A percentile compares a stretch with the other conserved stretches of the same genome.
Evolutionary conservation across 2,113 vertebrate genomes (phyloP).

Genomic region (Lepus timidus): DNA sequence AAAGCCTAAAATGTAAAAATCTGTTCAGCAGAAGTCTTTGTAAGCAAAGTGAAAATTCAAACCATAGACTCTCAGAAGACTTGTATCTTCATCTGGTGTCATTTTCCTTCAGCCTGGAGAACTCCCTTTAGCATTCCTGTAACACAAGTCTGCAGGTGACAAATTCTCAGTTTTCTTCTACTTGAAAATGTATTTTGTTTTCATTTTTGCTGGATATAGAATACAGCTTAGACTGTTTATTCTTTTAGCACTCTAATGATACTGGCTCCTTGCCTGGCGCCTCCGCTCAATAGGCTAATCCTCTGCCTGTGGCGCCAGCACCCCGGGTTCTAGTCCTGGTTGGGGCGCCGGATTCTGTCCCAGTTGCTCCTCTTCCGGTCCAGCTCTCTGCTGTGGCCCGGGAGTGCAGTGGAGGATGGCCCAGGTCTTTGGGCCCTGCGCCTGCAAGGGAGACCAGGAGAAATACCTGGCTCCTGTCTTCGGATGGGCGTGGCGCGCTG

Average conservation of each 20-base stretch:
- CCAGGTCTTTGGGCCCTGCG: too few relatives aligned
- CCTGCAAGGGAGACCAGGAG: too few relatives aligned
- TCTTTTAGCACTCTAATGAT: neutral
- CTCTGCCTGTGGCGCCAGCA: too few relatives aligned
- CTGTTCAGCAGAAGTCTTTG: neutral
- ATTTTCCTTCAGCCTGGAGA: neutral
- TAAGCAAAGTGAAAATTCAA: slow-evolving; percentile 4
- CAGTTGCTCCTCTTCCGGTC: too few relatives aligned
- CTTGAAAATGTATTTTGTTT: slow-evolving; percentile 15
- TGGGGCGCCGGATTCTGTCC: too few relatives aligned
- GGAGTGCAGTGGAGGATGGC: too few relatives aligned
- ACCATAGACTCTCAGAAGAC: neutral
- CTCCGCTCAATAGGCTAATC: too few relatives aligned
- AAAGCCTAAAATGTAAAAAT: neutral
- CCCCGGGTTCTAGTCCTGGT: too few relatives aligned
- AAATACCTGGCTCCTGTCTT: too few relatives aligned
- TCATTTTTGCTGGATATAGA: slow-evolving; percentile 11
- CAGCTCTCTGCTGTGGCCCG: too few relatives aligned
- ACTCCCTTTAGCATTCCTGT: neutral
- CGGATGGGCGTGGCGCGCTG: too few relatives aligned
- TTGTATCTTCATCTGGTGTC: neutral
- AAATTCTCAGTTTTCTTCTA: slow-evolving; percentile 29
- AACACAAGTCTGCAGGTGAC: neutral
- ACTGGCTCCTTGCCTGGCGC: neutral
- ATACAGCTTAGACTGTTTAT: neutral